Evolutionary conservation across 2,888 invertebrate species (phyloP).

Genomic region (Keiferia lycopersicella): DNA sequence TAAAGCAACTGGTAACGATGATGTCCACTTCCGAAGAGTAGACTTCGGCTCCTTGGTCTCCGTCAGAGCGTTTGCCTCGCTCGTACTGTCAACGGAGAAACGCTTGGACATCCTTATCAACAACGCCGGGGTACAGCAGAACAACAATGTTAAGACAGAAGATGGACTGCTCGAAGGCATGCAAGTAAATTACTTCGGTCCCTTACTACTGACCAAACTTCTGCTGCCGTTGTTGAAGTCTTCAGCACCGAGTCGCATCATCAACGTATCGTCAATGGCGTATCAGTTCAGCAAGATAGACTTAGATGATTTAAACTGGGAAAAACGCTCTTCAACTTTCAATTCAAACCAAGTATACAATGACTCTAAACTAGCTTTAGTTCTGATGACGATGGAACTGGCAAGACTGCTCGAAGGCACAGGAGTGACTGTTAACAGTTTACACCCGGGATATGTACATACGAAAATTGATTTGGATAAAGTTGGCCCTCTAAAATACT

Average conservation of each 20-base stretch:
- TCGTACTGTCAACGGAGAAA: constrained; percentile 73
- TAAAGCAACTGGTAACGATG: constrained; percentile 47
- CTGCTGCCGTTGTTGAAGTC: constrained; percentile 71
- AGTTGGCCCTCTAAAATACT: constrained; percentile 32
- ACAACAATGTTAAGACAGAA: constrained; percentile 70
- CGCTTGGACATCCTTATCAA: constrained; percentile 82
- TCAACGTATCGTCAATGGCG: constrained; percentile 61
- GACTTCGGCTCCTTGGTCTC: constrained; percentile 78
- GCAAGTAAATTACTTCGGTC: constrained; percentile 83
- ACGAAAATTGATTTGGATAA: constrained; percentile 49
- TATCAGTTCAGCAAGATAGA: constrained; percentile 45
- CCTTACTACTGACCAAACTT: constrained; percentile 84
- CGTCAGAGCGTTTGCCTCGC: constrained; percentile 82
- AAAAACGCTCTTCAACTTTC: constrained; percentile 42
- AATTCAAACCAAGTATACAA: constrained; percentile 37
- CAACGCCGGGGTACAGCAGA: constrained; percentile 80
- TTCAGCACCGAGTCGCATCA: constrained; percentile 64
- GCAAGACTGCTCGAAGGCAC: constrained; percentile 84
- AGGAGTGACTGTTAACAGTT: constrained; percentile 87
- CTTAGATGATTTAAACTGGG: constrained; percentile 51
- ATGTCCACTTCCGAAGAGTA: constrained; percentile 64
- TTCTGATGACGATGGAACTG: constrained; percentile 87
- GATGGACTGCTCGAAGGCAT: constrained; percentile 82
- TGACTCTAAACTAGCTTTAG: constrained; percentile 88
- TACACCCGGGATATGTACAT: constrained; percentile 91